phyloP scores from a whole-genome alignment of 1,140 invertebrate genomes.

The Drosophila suzukii region DNA sequence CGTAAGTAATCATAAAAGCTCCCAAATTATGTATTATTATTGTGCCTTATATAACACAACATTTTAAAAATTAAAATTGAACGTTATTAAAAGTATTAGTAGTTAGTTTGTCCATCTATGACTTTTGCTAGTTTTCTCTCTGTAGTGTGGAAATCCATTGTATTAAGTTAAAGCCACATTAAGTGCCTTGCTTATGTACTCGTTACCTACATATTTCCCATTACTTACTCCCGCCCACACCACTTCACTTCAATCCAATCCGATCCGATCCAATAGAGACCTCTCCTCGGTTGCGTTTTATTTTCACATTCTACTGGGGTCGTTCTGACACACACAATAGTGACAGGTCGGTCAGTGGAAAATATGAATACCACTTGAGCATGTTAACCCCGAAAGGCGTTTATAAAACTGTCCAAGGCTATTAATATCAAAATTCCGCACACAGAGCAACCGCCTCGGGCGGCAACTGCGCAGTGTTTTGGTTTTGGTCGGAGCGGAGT shows the following conservation, averaged over 20 bases:
- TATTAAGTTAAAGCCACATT: background rate
- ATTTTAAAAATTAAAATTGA: too few relatives aligned
- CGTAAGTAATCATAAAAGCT: too few relatives aligned
- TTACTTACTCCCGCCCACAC: background rate
- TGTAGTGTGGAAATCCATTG: too few relatives aligned
- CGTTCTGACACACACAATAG: conserved; percentile 62
- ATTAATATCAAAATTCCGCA: conserved; percentile 82
- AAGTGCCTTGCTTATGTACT: background rate
- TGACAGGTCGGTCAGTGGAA: conserved; percentile 83
- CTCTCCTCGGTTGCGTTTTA: conserved; percentile 27
- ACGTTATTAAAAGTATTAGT: too few relatives aligned
- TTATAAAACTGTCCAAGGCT: conserved; percentile 83
- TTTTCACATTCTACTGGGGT: conserved; percentile 45
- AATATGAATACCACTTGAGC: conserved; percentile 83
- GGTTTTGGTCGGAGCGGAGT: conserved; percentile 15
- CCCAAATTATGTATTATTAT: too few relatives aligned
- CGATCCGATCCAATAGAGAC: conserved; percentile 1
- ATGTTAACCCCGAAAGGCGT: conserved; percentile 83
- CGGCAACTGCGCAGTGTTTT: conserved; percentile 74
- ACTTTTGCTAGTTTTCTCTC: too few relatives aligned
- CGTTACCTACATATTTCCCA: background rate
- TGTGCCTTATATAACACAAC: too few relatives aligned
- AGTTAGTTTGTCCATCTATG: too few relatives aligned
- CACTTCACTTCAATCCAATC: conserved; percentile 10
- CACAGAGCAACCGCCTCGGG: conserved; percentile 53